Evolutionary conservation across 2,113 vertebrate genomes (phyloP).

Genomic region (Siniperca knerii): DNA sequence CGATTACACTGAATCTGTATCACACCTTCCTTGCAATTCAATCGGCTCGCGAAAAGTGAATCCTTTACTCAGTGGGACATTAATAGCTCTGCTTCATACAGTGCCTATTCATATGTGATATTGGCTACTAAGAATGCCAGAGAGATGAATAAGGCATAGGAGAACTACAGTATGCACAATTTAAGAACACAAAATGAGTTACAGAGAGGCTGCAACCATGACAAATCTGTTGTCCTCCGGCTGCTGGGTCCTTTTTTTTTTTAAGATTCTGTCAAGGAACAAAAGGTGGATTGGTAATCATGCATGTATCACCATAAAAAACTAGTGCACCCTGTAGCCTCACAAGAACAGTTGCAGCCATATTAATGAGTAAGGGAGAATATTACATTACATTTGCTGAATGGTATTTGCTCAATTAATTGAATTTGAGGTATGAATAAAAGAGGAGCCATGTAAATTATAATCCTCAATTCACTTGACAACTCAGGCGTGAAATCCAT

Average conservation of each 20-base stretch:
- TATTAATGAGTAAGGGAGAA: constrained; percentile 37
- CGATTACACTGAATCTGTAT: constrained; percentile 6
- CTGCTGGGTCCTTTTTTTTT: constrained; percentile 17
- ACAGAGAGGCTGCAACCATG: constrained; percentile 41
- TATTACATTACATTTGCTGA: constrained; percentile 51
- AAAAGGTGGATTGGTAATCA: constrained; percentile 45
- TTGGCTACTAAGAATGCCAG: constrained; percentile 39
- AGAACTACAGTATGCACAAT: constrained; percentile 33
- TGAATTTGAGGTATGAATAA: constrained; percentile 73
- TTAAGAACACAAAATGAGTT: constrained; percentile 58
- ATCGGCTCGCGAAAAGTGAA: constrained; percentile 3
- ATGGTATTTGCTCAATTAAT: constrained; percentile 68
- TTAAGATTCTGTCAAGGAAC: constrained; percentile 39
- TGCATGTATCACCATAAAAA: constrained; percentile 16
- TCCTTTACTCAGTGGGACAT: constrained; percentile 42
- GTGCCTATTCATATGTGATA: constrained; percentile 54
- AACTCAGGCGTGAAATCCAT: constrained; percentile 70
- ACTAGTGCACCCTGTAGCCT: not conserved
- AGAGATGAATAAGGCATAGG: constrained; percentile 57
- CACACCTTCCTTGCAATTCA: not conserved
- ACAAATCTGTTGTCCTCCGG: constrained; percentile 43
- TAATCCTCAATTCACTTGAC: constrained; percentile 66
- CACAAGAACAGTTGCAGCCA: constrained; percentile 8
- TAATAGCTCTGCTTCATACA: constrained; percentile 55
- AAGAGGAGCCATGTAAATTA: constrained; percentile 71